Conservation (phyloP, 2,888 invertebrate genomes). For the Cancer borealis region DNA sequence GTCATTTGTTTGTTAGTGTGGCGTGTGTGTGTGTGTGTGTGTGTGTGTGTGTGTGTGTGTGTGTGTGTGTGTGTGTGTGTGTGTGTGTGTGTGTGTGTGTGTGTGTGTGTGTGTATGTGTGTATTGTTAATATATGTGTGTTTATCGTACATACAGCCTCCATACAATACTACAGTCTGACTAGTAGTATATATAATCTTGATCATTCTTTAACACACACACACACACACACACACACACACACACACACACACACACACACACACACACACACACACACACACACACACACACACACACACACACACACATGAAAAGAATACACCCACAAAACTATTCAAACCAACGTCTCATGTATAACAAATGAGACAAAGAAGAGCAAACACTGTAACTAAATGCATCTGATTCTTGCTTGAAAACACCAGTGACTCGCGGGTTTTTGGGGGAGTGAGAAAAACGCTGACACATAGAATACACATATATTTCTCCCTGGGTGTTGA, state of each 20-base stretch:
- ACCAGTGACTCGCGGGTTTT: background rate
- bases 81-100: too few species aligned
- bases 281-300: conserved; percentile 13
- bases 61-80: too few species aligned
- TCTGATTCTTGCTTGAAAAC: background rate
- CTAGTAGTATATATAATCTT: too few species aligned
- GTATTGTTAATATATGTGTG: too few species aligned
- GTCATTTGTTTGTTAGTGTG: too few species aligned
- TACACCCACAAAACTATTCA: background rate
- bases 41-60: too few species aligned
- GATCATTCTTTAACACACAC: too few species aligned
- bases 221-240: background rate
- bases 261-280: background rate
- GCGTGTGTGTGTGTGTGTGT: too few species aligned
- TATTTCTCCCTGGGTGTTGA: background rate
- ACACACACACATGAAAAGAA: background rate
- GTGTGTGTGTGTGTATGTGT: too few species aligned
- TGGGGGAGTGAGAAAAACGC: background rate
- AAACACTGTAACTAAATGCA: background rate
- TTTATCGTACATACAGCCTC: too few species aligned
- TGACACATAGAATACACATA: too few species aligned
- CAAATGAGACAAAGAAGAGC: background rate
- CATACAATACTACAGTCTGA: too few species aligned
- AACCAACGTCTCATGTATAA: background rate
- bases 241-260: conserved; percentile 32